phyloP scores from a whole-genome alignment of 2,797 vertebrate species.

The Todus mexicanus region DNA sequence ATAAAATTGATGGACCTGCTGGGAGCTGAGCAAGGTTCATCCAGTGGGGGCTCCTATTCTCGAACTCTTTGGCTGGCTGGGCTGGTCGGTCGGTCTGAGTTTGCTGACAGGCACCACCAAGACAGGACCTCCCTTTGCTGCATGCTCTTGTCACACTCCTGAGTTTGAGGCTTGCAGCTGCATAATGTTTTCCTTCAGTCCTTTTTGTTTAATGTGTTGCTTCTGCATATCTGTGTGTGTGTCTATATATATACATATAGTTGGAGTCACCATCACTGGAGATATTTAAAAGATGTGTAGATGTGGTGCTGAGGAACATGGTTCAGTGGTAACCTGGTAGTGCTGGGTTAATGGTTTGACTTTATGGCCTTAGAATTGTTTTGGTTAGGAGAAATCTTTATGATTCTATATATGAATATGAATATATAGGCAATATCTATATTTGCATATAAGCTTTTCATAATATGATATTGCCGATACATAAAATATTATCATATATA shows the following conservation, averaged over 20 bases:
- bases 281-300: background rate
- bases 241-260: background rate
- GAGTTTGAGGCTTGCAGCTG: background rate
- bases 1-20: background rate
- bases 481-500: background rate
- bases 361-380: too few relatives aligned
- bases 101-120: background rate
- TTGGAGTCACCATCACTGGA: background rate
- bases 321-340: background rate
- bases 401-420: background rate
- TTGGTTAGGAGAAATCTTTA: too few relatives aligned
- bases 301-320: background rate
- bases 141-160: background rate
- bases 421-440: background rate
- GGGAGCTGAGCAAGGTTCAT: background rate
- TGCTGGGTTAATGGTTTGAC: background rate
- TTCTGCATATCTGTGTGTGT: background rate
- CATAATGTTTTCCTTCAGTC: background rate
- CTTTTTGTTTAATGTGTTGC: background rate
- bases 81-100: background rate
- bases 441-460: background rate
- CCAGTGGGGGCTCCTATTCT: background rate
- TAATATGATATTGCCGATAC: background rate
- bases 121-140: background rate
- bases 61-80: background rate